Conservation (phyloP, 2,113 vertebrate genomes). For the Plestiodon gilberti region DNA sequence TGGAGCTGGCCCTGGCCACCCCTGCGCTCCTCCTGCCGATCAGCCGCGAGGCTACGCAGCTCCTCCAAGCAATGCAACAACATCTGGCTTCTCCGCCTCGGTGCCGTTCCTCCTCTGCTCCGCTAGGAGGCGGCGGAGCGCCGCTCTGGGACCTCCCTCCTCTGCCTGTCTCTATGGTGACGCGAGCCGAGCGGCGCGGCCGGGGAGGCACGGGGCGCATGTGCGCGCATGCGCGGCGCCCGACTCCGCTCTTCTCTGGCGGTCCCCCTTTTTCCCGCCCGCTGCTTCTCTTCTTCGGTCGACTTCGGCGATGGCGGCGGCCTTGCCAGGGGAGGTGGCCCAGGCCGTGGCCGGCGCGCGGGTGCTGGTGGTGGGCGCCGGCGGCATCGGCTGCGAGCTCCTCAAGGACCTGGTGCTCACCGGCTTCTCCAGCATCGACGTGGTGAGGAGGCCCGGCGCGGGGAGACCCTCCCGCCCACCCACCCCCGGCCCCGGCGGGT, state of each 20-base stretch:
- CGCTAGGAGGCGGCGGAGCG: too few relatives aligned
- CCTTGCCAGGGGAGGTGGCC: constrained; percentile 86
- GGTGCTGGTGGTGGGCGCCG: constrained; percentile 92
- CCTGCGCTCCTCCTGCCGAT: too few relatives aligned
- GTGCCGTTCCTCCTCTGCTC: too few relatives aligned
- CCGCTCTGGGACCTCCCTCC: neutral
- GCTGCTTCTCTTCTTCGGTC: constrained; percentile 2
- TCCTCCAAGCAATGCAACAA: too few relatives aligned
- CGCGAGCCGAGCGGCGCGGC: neutral
- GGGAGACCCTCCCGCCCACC: neutral
- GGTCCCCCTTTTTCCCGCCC: constrained; percentile 35
- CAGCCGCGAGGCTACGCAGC: too few relatives aligned
- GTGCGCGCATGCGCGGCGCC: constrained; percentile 10
- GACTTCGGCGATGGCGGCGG: constrained; percentile 74
- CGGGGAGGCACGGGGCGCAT: neutral
- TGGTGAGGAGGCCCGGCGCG: constrained; percentile 77
- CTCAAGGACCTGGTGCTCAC: constrained; percentile 94
- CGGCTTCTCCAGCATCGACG: constrained; percentile 92
- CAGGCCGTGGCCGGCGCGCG: constrained; percentile 84
- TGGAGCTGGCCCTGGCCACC: too few relatives aligned
- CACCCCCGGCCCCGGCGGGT: too few relatives aligned
- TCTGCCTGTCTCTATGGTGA: neutral
- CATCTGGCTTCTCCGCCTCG: too few relatives aligned
- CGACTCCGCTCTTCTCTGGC: constrained; percentile 7
- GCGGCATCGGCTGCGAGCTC: constrained; percentile 95